phyloP scores from a whole-genome alignment of 2,113 vertebrate genomes.

The Melanerpes formicivorus region DNA sequence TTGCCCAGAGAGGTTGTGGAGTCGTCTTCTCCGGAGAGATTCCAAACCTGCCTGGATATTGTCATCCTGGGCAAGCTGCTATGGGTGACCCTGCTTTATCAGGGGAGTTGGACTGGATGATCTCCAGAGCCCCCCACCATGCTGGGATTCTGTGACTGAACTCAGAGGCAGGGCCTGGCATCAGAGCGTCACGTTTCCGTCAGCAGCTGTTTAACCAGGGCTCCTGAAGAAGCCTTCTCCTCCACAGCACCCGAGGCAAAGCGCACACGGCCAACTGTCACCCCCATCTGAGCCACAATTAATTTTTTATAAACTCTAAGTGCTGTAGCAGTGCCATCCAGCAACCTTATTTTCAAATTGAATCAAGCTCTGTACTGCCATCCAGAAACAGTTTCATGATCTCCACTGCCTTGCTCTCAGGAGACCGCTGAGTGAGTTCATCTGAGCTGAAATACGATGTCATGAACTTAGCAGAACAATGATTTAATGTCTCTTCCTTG shows the following conservation, averaged over 20 bases:
- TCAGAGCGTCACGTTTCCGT: neutral
- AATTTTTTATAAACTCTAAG: constrained; percentile 33
- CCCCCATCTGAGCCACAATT: constrained; percentile 34
- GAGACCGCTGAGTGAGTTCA: neutral
- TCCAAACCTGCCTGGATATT: too few relatives aligned
- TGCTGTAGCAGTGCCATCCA: constrained; percentile 6
- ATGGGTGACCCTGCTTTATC: too few relatives aligned
- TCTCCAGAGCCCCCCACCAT: too few relatives aligned
- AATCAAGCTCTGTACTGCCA: neutral
- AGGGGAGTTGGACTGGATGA: too few relatives aligned
- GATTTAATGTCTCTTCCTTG: neutral
- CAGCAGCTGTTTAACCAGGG: constrained; percentile 20
- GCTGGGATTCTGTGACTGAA: too few relatives aligned
- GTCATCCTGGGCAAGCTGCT: too few relatives aligned
- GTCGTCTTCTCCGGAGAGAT: too few relatives aligned
- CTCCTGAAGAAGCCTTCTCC: constrained; percentile 36
- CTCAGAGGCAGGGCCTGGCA: neutral
- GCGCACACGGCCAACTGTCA: constrained; percentile 12
- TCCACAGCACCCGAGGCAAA: neutral
- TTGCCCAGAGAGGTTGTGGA: too few relatives aligned
- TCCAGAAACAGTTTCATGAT: neutral
- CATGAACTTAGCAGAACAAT: neutral
- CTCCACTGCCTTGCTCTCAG: neutral
- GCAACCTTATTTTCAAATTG: neutral
- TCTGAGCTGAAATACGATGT: neutral